Evolutionary conservation across 2,888 invertebrate genomes (phyloP).

Genomic region (Zele albiditarsus): DNA sequence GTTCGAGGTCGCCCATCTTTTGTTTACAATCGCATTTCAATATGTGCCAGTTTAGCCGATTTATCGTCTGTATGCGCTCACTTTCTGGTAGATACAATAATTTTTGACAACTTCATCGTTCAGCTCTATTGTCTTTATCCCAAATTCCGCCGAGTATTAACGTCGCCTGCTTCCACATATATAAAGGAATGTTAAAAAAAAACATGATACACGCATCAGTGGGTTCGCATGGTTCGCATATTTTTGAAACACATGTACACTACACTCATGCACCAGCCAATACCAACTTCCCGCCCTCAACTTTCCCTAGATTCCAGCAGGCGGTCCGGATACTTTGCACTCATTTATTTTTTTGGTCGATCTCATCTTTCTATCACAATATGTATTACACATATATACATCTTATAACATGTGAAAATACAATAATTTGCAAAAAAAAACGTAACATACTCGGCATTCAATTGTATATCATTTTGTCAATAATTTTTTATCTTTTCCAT

Average conservation of each 20-base stretch:
- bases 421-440: too few species aligned
- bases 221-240: not conserved
- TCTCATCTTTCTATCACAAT: too few species aligned
- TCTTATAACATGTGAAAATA: too few species aligned
- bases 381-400: too few species aligned
- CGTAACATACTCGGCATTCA: too few species aligned
- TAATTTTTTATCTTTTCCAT: too few species aligned
- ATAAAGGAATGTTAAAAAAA: too few species aligned
- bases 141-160: not conserved
- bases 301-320: conserved; percentile 18
- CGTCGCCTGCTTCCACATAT: not conserved
- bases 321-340: conserved; percentile 10
- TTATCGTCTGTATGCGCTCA: not conserved
- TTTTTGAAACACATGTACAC: not conserved
- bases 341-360: not conserved
- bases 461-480: too few species aligned
- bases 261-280: not conserved
- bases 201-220: too few species aligned
- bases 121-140: not conserved
- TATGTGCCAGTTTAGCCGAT: not conserved
- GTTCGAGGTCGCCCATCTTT: not conserved
- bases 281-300: not conserved
- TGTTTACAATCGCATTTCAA: not conserved
- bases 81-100: not conserved
- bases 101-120: not conserved